Base-by-base conservation (phyloP, 2,113 vertebrate genomes). In the Brevimyrus niger region DNA sequence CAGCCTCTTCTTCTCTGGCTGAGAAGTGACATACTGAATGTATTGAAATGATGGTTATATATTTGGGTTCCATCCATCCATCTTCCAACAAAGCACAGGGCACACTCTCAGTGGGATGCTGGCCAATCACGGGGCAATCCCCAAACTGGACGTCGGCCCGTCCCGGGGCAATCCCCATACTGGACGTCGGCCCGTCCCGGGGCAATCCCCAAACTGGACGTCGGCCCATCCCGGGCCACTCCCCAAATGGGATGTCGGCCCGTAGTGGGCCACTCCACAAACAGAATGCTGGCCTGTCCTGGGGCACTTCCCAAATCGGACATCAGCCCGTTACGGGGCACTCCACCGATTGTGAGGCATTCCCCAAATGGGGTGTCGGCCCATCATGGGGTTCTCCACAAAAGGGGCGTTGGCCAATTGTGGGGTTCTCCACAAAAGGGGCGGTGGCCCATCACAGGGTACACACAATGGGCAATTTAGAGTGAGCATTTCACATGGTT, bases 241-340 rank as follows among this genome's bases (percentile, higher is more conserved):
- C 15, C 51, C 13, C 15, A 53, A 53, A 53, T 0, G 0, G 3
- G 2, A 17, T 17, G 6, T 61, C 1, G 7, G 6, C 23, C 58
- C 6, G 19, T 23, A 13, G 9, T 1, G 10, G 47, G 47, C 9
- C 2, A 2, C 47, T 48, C 47, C 47, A 46, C 44, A 6, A 46
- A 44, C 44, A 3, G 44, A 4, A 58, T 21, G 17, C 19, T 4
- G 19, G 53, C 4, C 19, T 3, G 4, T 19, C 53, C 1, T 5
- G 19, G 55, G 55, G 21, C 1, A n/a, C 55, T 1, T 3, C 15
- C 13, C 11, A 53, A 53, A 53, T 15, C 0, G 58, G 23, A 9
- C 8, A 0, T 65, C 0, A 3, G n/a, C 9, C n/a, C n/a, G 17
- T 27, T 2, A 1, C 3, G 4, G 61, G n/a, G 27, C 10, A 1